Conservation (phyloP, 2,113 vertebrate species). For the Leucopsar rothschildi region DNA sequence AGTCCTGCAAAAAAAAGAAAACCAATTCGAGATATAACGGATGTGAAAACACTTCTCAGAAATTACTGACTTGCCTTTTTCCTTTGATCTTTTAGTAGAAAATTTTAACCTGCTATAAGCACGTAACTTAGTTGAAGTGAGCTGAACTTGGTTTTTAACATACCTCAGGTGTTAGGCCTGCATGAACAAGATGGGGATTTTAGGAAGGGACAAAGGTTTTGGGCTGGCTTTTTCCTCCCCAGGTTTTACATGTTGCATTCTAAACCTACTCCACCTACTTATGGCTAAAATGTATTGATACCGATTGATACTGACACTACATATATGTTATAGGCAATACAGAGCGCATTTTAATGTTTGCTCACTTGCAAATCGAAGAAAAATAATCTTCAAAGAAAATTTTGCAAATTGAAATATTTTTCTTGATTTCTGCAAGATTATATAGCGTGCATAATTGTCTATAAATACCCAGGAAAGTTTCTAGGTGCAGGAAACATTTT, state of each 20-base stretch:
- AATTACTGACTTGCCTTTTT: background rate
- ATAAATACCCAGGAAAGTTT: background rate
- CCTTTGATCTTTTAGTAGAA: background rate
- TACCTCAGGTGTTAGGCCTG: background rate
- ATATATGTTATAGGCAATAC: background rate
- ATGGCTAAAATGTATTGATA: background rate
- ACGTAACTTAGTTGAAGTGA: background rate
- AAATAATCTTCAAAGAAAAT: background rate
- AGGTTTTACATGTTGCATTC: background rate
- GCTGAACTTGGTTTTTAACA: background rate
- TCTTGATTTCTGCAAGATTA: background rate
- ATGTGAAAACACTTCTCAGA: background rate
- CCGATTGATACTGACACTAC: rapidly evolving
- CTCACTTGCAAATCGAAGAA: background rate
- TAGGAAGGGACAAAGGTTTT: background rate
- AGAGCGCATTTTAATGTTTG: background rate
- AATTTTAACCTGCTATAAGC: background rate
- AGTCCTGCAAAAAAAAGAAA: conserved; percentile 22
- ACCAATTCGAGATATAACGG: background rate
- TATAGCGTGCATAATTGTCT: rapidly evolving
- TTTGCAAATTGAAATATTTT: background rate
- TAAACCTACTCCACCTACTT: background rate
- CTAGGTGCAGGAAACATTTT: background rate
- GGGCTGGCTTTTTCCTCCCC: background rate
- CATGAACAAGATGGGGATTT: background rate